Evolutionary conservation across 2,113 vertebrate genomes (phyloP).

Genomic region (Tychaedon coryphoeus): DNA sequence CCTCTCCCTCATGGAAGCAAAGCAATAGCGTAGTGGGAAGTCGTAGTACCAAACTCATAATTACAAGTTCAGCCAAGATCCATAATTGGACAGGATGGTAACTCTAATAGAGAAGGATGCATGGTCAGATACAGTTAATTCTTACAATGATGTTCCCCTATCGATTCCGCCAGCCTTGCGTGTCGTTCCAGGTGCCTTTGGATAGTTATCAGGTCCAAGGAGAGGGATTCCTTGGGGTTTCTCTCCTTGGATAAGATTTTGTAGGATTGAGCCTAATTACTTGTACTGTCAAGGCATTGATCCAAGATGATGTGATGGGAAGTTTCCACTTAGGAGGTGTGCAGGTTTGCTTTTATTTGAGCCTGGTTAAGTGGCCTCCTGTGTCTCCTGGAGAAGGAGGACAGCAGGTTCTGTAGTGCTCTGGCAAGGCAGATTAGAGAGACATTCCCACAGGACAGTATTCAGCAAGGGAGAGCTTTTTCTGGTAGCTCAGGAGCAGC

Average conservation of each 20-base stretch:
- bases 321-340: background rate
- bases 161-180: background rate
- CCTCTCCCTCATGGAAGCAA: conserved; percentile 26
- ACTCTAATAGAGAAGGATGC: conserved; percentile 57
- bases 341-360: background rate
- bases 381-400: background rate
- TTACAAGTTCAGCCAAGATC: conserved; percentile 54
- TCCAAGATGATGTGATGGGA: background rate
- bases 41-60: conserved; percentile 39
- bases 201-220: background rate
- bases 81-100: conserved; percentile 55
- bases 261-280: background rate
- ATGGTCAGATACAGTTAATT: conserved; percentile 38
- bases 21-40: conserved; percentile 28
- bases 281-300: background rate
- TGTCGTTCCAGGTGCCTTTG: background rate
- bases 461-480: background rate
- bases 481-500: background rate
- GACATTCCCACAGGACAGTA: background rate
- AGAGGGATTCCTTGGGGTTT: conserved; percentile 8
- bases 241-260: background rate
- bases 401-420: background rate
- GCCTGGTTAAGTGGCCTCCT: background rate
- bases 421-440: background rate
- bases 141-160: conserved; percentile 22